Percentiles rank a stretch among this genome's conserved stretches.
phyloP scores from a whole-genome alignment of 2,797 vertebrate species.

The Hypotaenidia okinawae region DNA sequence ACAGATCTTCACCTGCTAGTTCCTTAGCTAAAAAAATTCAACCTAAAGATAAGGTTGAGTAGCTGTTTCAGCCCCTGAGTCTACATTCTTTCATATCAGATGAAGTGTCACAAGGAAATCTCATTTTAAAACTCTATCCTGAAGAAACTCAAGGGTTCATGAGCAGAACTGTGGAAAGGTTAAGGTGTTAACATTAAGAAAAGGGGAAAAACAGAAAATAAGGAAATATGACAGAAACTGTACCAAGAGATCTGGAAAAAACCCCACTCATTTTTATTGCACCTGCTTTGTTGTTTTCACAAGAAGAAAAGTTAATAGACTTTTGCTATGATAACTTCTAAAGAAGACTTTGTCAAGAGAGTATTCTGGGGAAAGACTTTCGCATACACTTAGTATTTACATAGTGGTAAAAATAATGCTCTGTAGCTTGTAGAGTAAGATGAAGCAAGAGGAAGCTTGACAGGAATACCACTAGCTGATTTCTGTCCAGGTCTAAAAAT shows the following conservation, averaged over 20 bases:
- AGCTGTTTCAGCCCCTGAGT: not conserved
- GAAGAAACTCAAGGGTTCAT: not conserved
- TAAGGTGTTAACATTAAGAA: not conserved
- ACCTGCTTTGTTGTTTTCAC: not conserved
- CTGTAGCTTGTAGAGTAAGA: not conserved
- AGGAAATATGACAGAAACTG: not conserved
- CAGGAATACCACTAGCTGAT: conserved; percentile 28
- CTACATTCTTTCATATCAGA: not conserved
- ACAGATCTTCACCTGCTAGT: not conserved
- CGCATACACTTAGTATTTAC: conserved; percentile 1
- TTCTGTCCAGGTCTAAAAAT: conserved; percentile 47
- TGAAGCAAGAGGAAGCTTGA: conserved; percentile 20
- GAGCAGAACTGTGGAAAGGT: not conserved
- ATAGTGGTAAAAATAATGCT: conserved; percentile 36
- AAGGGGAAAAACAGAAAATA: not conserved
- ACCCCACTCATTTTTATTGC: not conserved
- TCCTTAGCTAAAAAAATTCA: not conserved
- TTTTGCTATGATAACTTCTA: not conserved
- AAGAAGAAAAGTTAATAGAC: not conserved
- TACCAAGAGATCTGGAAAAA: not conserved
- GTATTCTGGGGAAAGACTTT: not conserved
- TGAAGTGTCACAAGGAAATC: not conserved
- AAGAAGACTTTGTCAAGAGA: not conserved
- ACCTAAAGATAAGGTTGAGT: not conserved
- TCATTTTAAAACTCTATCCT: not conserved